phyloP scores from a whole-genome alignment of 2,888 invertebrate species.

The Cryptus armator region DNA sequence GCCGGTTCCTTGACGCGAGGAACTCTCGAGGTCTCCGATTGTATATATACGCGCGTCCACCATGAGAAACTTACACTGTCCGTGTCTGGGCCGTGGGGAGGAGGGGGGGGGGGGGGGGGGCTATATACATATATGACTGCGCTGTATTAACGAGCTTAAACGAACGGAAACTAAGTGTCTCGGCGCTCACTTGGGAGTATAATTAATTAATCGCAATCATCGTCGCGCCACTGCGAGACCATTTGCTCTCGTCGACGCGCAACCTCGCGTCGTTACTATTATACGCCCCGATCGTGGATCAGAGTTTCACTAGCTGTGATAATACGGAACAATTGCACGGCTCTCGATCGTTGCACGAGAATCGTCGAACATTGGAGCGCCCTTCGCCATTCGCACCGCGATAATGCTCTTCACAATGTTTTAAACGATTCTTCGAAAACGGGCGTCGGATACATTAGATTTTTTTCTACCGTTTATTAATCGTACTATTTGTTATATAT shows the following conservation, averaged over 20 bases:
- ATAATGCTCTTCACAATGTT: too few relatives aligned
- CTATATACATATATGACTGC: slow-evolving; percentile 49
- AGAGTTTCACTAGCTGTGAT: slow-evolving; percentile 39
- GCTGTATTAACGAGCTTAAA: slow-evolving; percentile 84
- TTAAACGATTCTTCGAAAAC: too few relatives aligned
- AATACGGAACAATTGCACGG: background rate
- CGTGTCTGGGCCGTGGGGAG: slow-evolving; percentile 38
- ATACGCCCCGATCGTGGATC: slow-evolving; percentile 53
- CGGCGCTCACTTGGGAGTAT: slow-evolving; percentile 81
- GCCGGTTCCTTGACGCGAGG: slow-evolving; percentile 76
- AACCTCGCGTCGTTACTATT: slow-evolving; percentile 44
- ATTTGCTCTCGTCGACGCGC: slow-evolving; percentile 45
- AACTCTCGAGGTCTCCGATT: slow-evolving; percentile 63
- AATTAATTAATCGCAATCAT: slow-evolving; percentile 84
- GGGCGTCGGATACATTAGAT: too few relatives aligned
- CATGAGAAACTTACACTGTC: slow-evolving; percentile 62
- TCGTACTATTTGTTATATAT: too few relatives aligned
- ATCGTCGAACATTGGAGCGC: background rate
- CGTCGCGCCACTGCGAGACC: slow-evolving; percentile 69
- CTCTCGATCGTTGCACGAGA: background rate
- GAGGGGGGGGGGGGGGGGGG: slow-evolving; percentile 8
- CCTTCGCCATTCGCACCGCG: background rate
- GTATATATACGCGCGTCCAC: slow-evolving; percentile 51
- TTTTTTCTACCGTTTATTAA: too few relatives aligned
- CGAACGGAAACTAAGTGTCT: slow-evolving; percentile 85